Base-by-base conservation (phyloP, 2,888 invertebrate genomes). In the Amphipoea oculea region DNA sequence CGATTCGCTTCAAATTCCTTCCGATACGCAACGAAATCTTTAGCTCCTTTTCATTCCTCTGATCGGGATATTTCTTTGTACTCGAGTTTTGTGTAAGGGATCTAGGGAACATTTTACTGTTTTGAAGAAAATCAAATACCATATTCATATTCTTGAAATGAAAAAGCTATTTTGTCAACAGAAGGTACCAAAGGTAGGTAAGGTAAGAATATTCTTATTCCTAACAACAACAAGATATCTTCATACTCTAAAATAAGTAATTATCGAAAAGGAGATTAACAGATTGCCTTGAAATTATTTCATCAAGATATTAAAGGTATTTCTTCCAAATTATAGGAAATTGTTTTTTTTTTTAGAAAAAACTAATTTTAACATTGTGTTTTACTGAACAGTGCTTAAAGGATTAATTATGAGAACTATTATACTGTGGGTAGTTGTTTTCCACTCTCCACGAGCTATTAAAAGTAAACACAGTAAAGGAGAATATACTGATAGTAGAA, bases 31-130 rank as follows among this genome's bases (percentile, higher is more conserved):
- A 42, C 40, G 68, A 42, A 77, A 77, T 57, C 57, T 63, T 65
- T 66, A 29, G 79, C 60, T 72, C 54, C 60, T 84, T 80, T 83
- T 74, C 76, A 84, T 81, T 77, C 54, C 42, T 68, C 54, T 54
- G 71, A 69, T 77, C 71, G 71, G 42, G 36, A 84, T 62, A 81
- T 77, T 77, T 68, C 65, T 81, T 81, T 69, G 68, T 72, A 51
- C 42, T 69, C 40, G 23, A 57, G 65, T 45, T 51, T 66, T 80
- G 36, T 71, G 57, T 45, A 9, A 7, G 40, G 63, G 57, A 76
- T 76, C 63, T 60, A n/a, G 40, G 36, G 11, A 29, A 70, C 4
- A 65, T 76, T 81, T 14, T 60, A 29, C 40, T 48, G 63, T 66
- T 68, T 62, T 62, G 11, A 54, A 67, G 29, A n/a, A 45, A 9